Base-by-base conservation (phyloP, 2,888 invertebrate species). In the Tuberolachnus salignus region DNA sequence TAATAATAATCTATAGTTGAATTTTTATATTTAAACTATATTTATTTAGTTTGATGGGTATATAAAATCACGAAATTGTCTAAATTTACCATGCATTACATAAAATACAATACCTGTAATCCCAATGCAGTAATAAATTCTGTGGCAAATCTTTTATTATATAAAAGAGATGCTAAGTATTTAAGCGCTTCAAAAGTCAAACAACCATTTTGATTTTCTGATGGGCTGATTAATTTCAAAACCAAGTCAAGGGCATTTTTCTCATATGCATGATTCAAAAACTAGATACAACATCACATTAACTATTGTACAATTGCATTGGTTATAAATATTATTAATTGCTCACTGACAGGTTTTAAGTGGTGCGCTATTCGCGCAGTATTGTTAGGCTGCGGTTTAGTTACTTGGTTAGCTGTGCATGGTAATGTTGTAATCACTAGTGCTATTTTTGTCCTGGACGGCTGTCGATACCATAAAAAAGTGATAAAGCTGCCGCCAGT, bases 81-180 rank as follows among this genome's bases (percentile, higher is more conserved):
- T 34, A 34, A 34, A 34, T 4, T 34, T 34, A 34, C 34, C 34
- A 49, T 49, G 49, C 13, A 49, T 49, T 1, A 14, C 49, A 49
- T 49, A 34, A 34, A 49, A 13, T 49, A 14, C 14, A 34, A 83
- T 81, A 91, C 91, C 88, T 92, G 92, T 64, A 99, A 86, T 0
- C 98, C 98, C 44, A 93, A 92, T 85, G 91, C 90, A 80, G 93
- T 91, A 70, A 99, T 92, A 86, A 98, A 98, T 85, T 98, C 98
- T 46, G 98, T 91, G 0, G 96, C 95, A 87, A 99, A 98, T 86
- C 98, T 98, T 87, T 98, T 98, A 86, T 99, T 98, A 85, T 98
- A 98, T 16, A 99, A 88, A 81, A 99, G 86, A 0, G 97, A 94
- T 0, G 97, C 94, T 23, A 98, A 88, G 86, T 97, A 98, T 87